phyloP scores from a whole-genome alignment of 2,888 invertebrate genomes.

The Eristalis pertinax region DNA sequence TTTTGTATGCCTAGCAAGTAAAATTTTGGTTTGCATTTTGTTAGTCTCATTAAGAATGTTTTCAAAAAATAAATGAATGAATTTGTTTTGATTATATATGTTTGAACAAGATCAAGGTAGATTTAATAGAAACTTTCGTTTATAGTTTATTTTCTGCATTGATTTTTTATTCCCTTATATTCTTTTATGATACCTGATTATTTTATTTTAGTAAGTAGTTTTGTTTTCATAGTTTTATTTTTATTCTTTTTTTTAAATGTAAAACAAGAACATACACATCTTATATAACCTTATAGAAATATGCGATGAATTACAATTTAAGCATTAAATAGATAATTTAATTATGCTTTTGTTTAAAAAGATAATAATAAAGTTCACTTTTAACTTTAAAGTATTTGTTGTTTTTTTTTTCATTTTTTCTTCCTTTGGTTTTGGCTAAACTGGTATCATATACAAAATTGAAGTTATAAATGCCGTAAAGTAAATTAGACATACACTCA shows the following conservation, averaged over 20 bases:
- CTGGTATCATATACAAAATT: conserved; percentile 47
- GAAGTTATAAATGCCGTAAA: conserved; percentile 34
- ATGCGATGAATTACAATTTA: conserved; percentile 71
- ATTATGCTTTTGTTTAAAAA: conserved; percentile 38
- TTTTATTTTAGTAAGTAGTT: conserved; percentile 56
- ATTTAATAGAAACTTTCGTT: conserved; percentile 68
- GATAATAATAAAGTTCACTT: conserved; percentile 50
- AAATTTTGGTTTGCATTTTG: conserved; percentile 33
- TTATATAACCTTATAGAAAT: conserved; percentile 69
- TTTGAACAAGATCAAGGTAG: conserved; percentile 63
- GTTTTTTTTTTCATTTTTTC: not conserved
- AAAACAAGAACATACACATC: conserved; percentile 51
- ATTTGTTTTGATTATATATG: conserved; percentile 34
- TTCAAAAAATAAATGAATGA: not conserved
- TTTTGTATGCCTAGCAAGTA: conserved; percentile 64
- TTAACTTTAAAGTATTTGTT: not conserved
- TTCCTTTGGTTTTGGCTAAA: conserved; percentile 36
- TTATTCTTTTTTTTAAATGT: conserved; percentile 13
- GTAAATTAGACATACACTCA: conserved; percentile 37
- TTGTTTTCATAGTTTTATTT: conserved; percentile 31
- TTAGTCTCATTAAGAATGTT: not conserved
- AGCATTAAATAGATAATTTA: conserved; percentile 66
- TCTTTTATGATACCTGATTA: conserved; percentile 54
- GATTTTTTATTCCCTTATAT: conserved; percentile 33
- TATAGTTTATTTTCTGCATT: conserved; percentile 37